These are phyloP conservation scores for Cichladusa arquata DNA, from an alignment of 2,113 vertebrate genomes.

Conservation along the genomic window DNA sequence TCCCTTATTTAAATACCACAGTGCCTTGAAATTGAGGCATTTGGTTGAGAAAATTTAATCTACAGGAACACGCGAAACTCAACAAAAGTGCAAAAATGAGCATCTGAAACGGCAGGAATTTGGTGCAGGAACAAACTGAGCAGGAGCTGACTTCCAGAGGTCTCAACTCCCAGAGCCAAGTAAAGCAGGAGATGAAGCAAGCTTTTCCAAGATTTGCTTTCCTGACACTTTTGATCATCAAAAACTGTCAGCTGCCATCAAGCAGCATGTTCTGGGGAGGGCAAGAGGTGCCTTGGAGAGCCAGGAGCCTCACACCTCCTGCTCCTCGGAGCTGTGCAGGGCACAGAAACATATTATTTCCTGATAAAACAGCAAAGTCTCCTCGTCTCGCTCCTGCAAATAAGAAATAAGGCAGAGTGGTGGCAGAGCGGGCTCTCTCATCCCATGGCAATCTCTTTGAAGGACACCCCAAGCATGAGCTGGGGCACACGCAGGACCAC, in stretches of 20 bases:
- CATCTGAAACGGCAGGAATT: not conserved
- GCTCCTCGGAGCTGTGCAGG: not conserved
- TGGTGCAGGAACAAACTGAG: not conserved
- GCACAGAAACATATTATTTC: not conserved
- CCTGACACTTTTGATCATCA: not conserved
- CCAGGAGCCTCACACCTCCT: not conserved
- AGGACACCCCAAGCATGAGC: not conserved
- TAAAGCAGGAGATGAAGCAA: not conserved
- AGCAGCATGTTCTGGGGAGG: not conserved
- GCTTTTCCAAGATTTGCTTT: not conserved
- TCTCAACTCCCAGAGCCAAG: not conserved
- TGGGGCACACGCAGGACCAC: no score
- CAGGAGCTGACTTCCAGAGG: not conserved
- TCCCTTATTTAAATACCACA: not conserved
- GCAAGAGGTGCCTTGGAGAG: not conserved
- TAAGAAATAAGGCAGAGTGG: not conserved
- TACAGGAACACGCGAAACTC: not conserved
- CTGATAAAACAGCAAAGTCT: not conserved
- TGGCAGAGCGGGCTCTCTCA: not conserved
- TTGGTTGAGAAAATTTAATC: not conserved
- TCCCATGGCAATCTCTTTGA: not conserved
- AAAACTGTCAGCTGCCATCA: not conserved
- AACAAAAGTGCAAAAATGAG: not conserved
- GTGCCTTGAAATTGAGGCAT: not conserved
- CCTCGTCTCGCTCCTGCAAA: not conserved